A percentile compares a stretch with the other conserved stretches of the same genome.
Evolutionary conservation across 2,888 invertebrate species (phyloP).

Genomic region (Ligdia adustata): DNA sequence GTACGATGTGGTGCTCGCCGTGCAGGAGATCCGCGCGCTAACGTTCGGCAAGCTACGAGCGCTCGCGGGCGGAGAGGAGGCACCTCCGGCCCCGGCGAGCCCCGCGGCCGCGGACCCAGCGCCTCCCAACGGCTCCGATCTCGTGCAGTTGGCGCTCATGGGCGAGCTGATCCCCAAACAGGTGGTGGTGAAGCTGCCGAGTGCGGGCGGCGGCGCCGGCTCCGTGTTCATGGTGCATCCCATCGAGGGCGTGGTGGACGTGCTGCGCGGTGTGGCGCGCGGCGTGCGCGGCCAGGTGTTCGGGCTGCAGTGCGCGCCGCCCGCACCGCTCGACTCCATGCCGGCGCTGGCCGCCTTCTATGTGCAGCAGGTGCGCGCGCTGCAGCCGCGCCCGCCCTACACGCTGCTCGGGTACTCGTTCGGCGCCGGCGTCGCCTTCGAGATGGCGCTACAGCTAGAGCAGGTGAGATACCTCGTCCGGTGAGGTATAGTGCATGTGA

Average conservation of each 20-base stretch:
- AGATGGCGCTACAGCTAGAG: constrained; percentile 95
- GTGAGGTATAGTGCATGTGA: too few species aligned
- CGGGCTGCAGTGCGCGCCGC: constrained; percentile 94
- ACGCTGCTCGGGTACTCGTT: constrained; percentile 97
- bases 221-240: constrained; percentile 85
- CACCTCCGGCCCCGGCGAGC: constrained; percentile 38
- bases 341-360: constrained; percentile 89
- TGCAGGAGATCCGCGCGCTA: constrained; percentile 94
- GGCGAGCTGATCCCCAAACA: constrained; percentile 90
- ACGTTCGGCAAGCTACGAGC: constrained; percentile 90
- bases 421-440: constrained; percentile 97
- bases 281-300: constrained; percentile 90
- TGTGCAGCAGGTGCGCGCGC: constrained; percentile 87
- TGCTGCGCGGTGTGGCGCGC: constrained; percentile 88
- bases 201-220: constrained; percentile 50
- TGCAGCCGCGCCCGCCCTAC: constrained; percentile 93
- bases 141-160: constrained; percentile 69
- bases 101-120: constrained; percentile 51
- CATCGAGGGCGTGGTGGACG: constrained; percentile 93
- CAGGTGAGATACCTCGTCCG: constrained; percentile 49
- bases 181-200: constrained; percentile 87
- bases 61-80: constrained; percentile 67
- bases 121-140: constrained; percentile 63
- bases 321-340: constrained; percentile 89
- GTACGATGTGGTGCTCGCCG: constrained; percentile 94